Evolutionary conservation across 1,140 invertebrate genomes (phyloP), one percentile per base, ranked within the genome.

Genomic region (Battus philenor): DNA sequence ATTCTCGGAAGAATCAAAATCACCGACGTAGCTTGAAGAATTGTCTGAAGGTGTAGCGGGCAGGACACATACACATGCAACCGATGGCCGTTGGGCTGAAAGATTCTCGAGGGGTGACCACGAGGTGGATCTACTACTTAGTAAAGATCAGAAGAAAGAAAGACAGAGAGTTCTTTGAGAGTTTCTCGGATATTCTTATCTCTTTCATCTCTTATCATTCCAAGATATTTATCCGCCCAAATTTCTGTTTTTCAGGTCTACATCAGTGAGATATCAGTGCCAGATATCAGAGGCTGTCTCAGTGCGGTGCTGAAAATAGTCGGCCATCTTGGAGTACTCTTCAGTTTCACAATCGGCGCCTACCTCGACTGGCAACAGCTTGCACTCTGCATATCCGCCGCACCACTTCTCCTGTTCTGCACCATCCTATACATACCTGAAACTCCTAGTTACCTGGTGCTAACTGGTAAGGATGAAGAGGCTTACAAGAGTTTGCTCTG

Each of bases 201-300:
- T 24, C 5, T 7, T n/a, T 5, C 22, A 24, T 24, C 5, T 24
- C 22, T 7, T n/a, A 24, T 2, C 22, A 34, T 39, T 49, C 57
- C n/a, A n/a, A n/a, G n/a, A n/a, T n/a, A n/a, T n/a, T n/a, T n/a
- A n/a, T n/a, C n/a, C n/a, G n/a, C n/a, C n/a, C n/a, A n/a, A n/a
- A n/a, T n/a, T 36, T 59, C 41, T 44, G 7, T 56, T 43, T 81
- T 87, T 11, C 85, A 93, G 91, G 92, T 97, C n/a, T 98, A 97
- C 86, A 92, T 97, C 54, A 95, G 94, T 58, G 96, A 98, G 88
- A 96, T 97, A 63, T 93, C 95, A 10, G 91, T 94, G 15, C 93
- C 95, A 11, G 91, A 93, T 36, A 93, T 96, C 30, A 87, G 96
- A 31, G 96, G 96, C 8, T 93, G 94, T 55, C 87, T 97, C 32